Conservation (phyloP, 2,797 vertebrate genomes). For the Bovichtus variegatus region DNA sequence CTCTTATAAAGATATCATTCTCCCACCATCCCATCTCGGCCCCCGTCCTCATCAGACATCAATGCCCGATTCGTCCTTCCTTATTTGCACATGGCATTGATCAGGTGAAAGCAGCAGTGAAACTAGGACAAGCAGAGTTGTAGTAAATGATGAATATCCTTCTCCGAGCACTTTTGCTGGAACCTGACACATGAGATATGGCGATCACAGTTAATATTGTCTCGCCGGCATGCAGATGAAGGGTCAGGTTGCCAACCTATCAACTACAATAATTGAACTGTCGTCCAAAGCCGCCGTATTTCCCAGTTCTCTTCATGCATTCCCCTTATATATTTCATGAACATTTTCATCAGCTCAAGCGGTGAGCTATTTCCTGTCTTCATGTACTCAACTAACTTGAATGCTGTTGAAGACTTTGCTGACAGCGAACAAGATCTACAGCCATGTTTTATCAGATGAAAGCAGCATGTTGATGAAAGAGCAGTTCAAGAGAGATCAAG, state of each 20-base stretch:
- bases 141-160: slow-evolving; percentile 66
- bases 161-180: slow-evolving; percentile 15
- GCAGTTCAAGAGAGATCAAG: slow-evolving; percentile 53
- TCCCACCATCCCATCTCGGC: slow-evolving; percentile 13
- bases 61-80: slow-evolving; percentile 42
- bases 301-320: slow-evolving; percentile 26
- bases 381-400: slow-evolving; percentile 56
- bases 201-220: slow-evolving; percentile 51
- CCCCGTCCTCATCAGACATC: slow-evolving; percentile 51
- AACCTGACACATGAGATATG: slow-evolving; percentile 58
- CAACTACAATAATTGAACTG: slow-evolving; percentile 72
- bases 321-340: slow-evolving; percentile 62
- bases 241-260: slow-evolving; percentile 66
- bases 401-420: slow-evolving; percentile 43
- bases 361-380: slow-evolving; percentile 57
- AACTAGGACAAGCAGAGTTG: slow-evolving; percentile 49
- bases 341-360: slow-evolving; percentile 65
- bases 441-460: slow-evolving; percentile 63
- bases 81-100: slow-evolving; percentile 57
- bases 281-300: slow-evolving; percentile 42
- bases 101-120: slow-evolving; percentile 46
- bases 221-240: slow-evolving; percentile 62
- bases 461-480: slow-evolving; percentile 50
- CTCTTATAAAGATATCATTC: slow-evolving; percentile 74
- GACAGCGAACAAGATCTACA: slow-evolving; percentile 65